Conservation (phyloP, 2,797 vertebrate genomes). For the Mycteria americana region DNA sequence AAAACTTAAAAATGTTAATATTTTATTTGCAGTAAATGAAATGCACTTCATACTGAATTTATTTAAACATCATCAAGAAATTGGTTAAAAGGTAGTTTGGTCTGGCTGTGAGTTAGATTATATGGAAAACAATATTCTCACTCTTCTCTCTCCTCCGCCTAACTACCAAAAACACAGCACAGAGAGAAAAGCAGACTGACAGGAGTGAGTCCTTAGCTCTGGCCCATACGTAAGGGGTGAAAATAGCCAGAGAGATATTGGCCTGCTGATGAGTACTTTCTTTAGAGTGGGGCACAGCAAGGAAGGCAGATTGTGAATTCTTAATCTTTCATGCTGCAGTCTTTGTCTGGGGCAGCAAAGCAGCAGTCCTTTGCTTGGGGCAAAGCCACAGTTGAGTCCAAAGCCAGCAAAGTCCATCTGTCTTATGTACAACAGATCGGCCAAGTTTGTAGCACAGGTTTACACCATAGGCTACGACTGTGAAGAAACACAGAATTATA, state of each 20-base stretch:
- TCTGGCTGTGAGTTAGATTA: background rate
- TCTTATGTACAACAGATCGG: background rate
- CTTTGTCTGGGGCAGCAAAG: background rate
- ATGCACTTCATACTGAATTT: background rate
- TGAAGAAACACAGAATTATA: background rate
- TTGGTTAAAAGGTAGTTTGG: background rate
- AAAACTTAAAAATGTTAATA: background rate
- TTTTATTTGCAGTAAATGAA: background rate
- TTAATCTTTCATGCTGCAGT: background rate
- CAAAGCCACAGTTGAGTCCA: background rate
- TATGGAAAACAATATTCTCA: background rate
- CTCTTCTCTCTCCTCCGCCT: background rate
- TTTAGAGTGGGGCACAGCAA: background rate
- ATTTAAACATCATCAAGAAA: background rate
- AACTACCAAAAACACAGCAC: background rate
- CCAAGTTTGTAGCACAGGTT: background rate
- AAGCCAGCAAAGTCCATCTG: slow-evolving; percentile 44
- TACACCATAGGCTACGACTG: background rate
- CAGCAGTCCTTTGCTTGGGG: background rate
- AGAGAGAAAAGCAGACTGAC: background rate
- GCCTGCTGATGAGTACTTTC: background rate
- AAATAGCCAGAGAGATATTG: background rate
- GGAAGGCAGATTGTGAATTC: background rate
- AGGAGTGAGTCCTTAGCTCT: background rate
- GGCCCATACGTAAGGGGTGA: background rate